Base-by-base conservation (phyloP, 1,140 invertebrate genomes). In the Euwallacea fornicatus region DNA sequence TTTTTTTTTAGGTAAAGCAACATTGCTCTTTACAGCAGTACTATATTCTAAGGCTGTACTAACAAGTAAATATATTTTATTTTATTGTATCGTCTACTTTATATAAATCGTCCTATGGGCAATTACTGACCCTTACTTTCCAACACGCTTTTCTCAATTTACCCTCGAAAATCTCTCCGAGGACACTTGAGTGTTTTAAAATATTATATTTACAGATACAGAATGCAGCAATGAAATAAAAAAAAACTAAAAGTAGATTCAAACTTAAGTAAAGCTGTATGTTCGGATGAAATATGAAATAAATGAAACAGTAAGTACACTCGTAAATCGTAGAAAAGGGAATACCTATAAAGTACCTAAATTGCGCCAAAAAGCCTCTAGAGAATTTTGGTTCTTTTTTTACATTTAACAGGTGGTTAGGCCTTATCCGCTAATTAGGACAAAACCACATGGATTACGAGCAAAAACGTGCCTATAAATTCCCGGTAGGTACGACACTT, bases 11-110 rank as follows among this genome's bases (percentile, higher is more conserved):
- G 69, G 75, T 74, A 79, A 81, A 81, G 78, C 78, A 78, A 79
- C 77, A 79, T 76, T 81, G 80, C 78, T 77, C 77, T 79, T 80
- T 81, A 81, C 80, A 81, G 79, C 78, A 73, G 33, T 75, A 77
- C 78, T 79, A 78, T 62, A 74, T 13, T 76, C 79, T 80, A 81
- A 78, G 78, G 77, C 77, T 76, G 66, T 77, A 73, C 79, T 81
- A 81, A 81, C 80, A 81, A 80, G 78, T 80, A 80, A 78, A 76
- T 78, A 77, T 79, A 78, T 71, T 74, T 78, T 33, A 33, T 33
- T 77, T 74, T 77, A 73, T 73, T 76, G 71, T 76, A 72, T 73
- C 54, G 63, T 71, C 77, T 80, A 79, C 73, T 74, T 76, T 78
- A 79, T 78, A 75, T 74, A 76, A 76, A 77, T 50, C 53, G 58